A percentile compares a stretch with the other conserved stretches of the same genome.
Evolutionary conservation across 2,797 vertebrate genomes (phyloP).

Genomic region (Petrocephalus sullivani): DNA sequence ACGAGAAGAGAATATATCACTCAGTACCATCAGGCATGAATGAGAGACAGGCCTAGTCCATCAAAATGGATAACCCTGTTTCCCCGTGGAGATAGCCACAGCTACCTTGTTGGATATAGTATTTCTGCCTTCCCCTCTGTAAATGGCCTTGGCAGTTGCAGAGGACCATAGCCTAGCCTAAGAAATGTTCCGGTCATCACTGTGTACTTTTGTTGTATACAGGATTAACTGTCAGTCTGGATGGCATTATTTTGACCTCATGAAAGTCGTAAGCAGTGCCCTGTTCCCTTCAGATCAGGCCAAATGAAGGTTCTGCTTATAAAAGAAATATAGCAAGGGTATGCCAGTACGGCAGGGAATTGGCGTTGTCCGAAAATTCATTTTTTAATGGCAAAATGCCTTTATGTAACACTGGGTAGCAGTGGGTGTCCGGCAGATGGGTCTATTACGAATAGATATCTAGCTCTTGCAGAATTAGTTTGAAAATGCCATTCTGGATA

Average conservation of each 20-base stretch:
- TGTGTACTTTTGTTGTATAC: conserved; percentile 4
- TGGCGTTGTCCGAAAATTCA: conserved; percentile 28
- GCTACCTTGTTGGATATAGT: not conserved
- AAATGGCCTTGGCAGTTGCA: conserved; percentile 5
- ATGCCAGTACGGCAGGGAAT: conserved; percentile 19
- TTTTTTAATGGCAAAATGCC: conserved; percentile 29
- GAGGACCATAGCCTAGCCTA: not conserved
- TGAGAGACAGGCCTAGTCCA: not conserved
- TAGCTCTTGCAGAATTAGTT: conserved; percentile 31
- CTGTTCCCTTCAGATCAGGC: conserved; percentile 28
- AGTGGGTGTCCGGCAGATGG: conserved; percentile 41
- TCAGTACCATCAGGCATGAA: not conserved
- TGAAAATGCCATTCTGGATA: conserved; percentile 28
- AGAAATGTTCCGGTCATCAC: not conserved
- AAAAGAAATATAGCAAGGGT: conserved; percentile 26
- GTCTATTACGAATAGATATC: conserved; percentile 36
- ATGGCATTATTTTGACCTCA: conserved; percentile 5
- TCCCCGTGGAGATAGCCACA: not conserved
- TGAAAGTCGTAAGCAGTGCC: conserved; percentile 18
- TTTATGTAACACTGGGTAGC: conserved; percentile 27
- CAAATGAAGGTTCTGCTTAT: conserved; percentile 25
- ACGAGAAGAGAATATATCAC: not conserved
- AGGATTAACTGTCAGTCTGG: conserved; percentile 11
- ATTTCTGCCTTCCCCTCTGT: conserved; percentile 6
- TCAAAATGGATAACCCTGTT: not conserved